Evolutionary conservation across 2,797 vertebrate genomes (phyloP).

Genomic region (Myotis myotis): DNA sequence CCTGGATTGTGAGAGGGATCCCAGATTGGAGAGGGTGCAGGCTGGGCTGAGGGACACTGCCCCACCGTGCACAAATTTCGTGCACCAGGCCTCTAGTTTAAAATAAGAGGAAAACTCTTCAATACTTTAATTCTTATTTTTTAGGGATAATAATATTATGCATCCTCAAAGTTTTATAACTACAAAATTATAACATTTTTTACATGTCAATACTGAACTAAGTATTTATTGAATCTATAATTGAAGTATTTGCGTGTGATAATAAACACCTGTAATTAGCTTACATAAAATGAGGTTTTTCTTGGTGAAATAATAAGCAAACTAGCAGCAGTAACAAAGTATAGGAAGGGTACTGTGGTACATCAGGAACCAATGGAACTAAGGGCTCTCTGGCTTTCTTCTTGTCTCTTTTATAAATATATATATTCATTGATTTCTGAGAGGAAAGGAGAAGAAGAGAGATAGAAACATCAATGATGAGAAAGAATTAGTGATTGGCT

Average conservation of each 20-base stretch:
- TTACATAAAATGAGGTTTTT: background rate
- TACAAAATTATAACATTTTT: background rate
- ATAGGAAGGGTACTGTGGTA: too few species aligned
- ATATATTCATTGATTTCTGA: too few species aligned
- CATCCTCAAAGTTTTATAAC: background rate
- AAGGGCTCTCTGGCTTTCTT: background rate
- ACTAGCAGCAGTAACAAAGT: background rate
- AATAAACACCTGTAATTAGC: background rate
- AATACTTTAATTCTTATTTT: background rate
- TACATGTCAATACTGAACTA: background rate
- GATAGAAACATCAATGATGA: too few species aligned
- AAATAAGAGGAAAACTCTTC: background rate
- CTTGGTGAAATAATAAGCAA: background rate
- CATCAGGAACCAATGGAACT: too few species aligned
- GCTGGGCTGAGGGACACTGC: too few species aligned
- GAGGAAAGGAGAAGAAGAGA: too few species aligned
- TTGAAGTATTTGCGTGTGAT: background rate
- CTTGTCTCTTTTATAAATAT: background rate
- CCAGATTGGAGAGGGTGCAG: too few species aligned
- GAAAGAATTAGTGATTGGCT: too few species aligned
- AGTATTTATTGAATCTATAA: background rate
- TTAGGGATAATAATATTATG: background rate
- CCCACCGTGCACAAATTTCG: too few species aligned
- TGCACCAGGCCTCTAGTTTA: background rate
- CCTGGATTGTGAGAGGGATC: too few species aligned